phyloP scores from a whole-genome alignment of 1,140 invertebrate genomes.

The Drosophila burlai region DNA sequence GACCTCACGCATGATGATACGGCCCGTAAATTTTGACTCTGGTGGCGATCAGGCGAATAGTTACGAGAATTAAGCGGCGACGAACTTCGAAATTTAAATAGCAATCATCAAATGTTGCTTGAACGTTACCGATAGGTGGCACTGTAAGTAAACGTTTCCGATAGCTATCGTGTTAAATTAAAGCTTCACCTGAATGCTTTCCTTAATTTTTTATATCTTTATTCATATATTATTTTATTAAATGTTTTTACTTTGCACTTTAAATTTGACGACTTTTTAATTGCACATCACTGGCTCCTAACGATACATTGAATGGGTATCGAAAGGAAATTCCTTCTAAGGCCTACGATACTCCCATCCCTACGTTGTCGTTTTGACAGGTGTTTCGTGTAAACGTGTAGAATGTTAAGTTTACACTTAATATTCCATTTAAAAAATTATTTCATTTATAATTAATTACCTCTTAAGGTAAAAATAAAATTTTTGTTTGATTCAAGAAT shows the following conservation, averaged over 20 bases:
- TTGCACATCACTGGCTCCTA: neutral
- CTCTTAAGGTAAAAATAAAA: too few species aligned
- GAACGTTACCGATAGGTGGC: conserved; percentile 43
- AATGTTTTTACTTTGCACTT: neutral
- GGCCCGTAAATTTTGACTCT: conserved; percentile 55
- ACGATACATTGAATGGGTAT: neutral
- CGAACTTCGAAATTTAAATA: conserved; percentile 39
- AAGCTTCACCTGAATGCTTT: neutral
- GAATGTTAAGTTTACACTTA: neutral
- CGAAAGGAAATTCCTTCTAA: neutral
- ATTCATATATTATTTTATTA: neutral
- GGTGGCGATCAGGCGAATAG: neutral
- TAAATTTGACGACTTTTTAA: neutral
- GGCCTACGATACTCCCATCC: too few species aligned
- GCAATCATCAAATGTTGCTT: conserved; percentile 30
- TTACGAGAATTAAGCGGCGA: conserved; percentile 14
- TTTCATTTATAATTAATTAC: too few species aligned
- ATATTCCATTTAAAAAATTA: neutral
- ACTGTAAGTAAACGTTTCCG: conserved; percentile 27
- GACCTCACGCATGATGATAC: conserved; percentile 62
- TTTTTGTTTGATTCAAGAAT: too few species aligned
- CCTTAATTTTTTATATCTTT: neutral
- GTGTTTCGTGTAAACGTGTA: neutral
- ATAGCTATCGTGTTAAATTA: conserved; percentile 25
- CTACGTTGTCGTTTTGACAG: neutral